Conservation (phyloP, 2,113 vertebrate species). For the Heterotis niloticus region DNA sequence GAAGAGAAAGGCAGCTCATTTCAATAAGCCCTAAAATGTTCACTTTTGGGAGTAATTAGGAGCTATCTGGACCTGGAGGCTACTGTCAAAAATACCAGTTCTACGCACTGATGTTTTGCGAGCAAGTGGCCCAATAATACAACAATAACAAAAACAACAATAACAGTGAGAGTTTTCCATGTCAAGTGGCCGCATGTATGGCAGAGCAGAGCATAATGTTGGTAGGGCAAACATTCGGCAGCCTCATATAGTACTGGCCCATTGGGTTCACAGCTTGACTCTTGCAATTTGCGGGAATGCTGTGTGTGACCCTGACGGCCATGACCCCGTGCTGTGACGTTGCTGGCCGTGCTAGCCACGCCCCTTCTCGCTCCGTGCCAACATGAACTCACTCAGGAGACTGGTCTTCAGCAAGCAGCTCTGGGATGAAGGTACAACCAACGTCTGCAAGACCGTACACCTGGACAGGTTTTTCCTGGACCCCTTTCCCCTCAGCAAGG, state of each 20-base stretch:
- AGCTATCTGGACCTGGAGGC: not conserved
- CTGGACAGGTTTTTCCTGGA: not conserved
- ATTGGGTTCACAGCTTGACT: not conserved
- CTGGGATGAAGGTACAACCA: not conserved
- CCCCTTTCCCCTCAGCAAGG: not conserved
- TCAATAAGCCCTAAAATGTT: not conserved
- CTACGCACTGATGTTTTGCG: not conserved
- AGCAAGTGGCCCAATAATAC: not conserved
- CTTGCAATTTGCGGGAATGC: not conserved
- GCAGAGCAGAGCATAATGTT: not conserved
- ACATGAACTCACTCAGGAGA: not conserved
- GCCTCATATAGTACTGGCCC: not conserved
- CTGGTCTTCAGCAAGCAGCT: not conserved
- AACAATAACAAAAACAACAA: not conserved
- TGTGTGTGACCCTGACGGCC: not conserved
- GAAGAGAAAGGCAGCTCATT: not conserved
- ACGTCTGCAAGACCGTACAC: not conserved
- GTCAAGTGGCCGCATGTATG: not conserved
- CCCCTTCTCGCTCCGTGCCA: too few relatives aligned
- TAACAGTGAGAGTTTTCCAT: not conserved
- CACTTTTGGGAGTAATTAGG: not conserved
- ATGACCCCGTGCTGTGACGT: slow-evolving; percentile 1
- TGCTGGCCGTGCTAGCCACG: too few relatives aligned
- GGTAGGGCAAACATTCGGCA: not conserved
- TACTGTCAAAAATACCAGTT: not conserved